Evolutionary conservation across 1,140 invertebrate genomes (phyloP).

Genomic region (Acromyrmex echinatior): DNA sequence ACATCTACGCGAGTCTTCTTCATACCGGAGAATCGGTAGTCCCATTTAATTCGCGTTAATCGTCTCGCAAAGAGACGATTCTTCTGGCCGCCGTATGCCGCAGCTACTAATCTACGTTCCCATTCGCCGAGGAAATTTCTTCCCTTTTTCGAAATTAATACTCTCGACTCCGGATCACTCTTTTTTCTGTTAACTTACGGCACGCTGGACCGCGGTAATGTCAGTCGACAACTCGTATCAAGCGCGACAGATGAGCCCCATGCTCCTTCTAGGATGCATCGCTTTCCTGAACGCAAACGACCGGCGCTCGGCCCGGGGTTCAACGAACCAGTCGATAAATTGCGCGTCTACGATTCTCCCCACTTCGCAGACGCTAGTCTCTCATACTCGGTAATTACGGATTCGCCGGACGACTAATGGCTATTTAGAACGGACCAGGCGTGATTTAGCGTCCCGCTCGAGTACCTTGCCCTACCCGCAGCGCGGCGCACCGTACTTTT

Average conservation of each 20-base stretch:
- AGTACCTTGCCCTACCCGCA: slow-evolving; percentile 9
- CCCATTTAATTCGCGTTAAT: slow-evolving; percentile 49
- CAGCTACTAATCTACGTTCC: slow-evolving; percentile 28
- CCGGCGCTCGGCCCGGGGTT: slow-evolving; percentile 18
- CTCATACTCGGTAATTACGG: slow-evolving; percentile 65
- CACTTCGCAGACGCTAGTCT: slow-evolving; percentile 19
- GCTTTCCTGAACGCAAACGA: slow-evolving; percentile 32
- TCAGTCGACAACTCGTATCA: slow-evolving; percentile 10
- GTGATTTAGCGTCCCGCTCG: slow-evolving; percentile 62
- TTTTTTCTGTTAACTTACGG: neutral
- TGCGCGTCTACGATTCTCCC: slow-evolving; percentile 56
- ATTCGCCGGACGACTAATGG: slow-evolving; percentile 60
- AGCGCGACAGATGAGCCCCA: neutral
- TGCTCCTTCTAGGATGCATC: neutral
- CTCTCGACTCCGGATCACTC: neutral
- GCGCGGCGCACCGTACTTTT: slow-evolving; percentile 8
- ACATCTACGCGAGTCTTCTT: neutral
- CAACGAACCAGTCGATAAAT: slow-evolving; percentile 61
- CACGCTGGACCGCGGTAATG: neutral
- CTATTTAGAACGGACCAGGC: slow-evolving; percentile 32
- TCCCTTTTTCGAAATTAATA: slow-evolving; percentile 6
- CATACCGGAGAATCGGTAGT: slow-evolving; percentile 26
- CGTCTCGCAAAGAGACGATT: slow-evolving; percentile 20
- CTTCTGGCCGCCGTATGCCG: neutral
- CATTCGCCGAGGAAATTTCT: neutral